Conservation (phyloP, 2,113 vertebrate genomes). For the Chaenogobius annularis region DNA sequence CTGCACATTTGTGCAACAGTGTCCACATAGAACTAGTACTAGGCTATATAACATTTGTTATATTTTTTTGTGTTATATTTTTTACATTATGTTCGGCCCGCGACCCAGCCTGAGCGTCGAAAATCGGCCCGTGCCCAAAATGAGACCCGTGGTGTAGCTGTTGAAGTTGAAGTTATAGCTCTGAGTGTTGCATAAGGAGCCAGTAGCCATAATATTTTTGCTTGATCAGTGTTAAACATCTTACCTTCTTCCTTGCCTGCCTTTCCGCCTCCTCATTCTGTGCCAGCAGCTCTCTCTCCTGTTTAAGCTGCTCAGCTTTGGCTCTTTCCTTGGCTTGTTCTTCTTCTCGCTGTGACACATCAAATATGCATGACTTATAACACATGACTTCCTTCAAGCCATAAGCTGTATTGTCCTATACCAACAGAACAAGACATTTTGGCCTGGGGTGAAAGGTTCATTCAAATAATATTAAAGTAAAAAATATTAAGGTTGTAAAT, state of each 20-base stretch:
- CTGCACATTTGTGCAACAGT: no score
- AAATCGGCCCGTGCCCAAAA: no score
- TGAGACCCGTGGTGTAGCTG: neutral
- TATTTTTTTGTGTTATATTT: no score
- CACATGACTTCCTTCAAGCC: neutral
- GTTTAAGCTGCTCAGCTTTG: conserved; percentile 77
- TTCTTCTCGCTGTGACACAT: conserved; percentile 76
- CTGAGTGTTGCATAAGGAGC: neutral
- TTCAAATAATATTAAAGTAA: no score
- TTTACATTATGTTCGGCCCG: no score
- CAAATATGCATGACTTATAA: neutral
- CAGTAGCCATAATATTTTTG: neutral
- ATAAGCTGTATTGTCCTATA: neutral
- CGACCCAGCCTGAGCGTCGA: no score
- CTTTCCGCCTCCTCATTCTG: conserved; percentile 91
- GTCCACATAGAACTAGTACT: no score
- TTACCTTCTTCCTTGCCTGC: conserved; percentile 92
- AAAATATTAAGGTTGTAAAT: no score
- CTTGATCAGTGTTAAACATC: neutral
- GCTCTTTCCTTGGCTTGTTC: conserved; percentile 82
- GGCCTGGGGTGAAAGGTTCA: no score
- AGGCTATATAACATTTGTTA: no score
- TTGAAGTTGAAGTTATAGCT: neutral
- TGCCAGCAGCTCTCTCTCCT: conserved; percentile 86
- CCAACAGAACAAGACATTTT: neutral